These are phyloP conservation scores for Euura lappo DNA, from an alignment of 1,140 invertebrate genomes.

Conservation along the genomic window DNA sequence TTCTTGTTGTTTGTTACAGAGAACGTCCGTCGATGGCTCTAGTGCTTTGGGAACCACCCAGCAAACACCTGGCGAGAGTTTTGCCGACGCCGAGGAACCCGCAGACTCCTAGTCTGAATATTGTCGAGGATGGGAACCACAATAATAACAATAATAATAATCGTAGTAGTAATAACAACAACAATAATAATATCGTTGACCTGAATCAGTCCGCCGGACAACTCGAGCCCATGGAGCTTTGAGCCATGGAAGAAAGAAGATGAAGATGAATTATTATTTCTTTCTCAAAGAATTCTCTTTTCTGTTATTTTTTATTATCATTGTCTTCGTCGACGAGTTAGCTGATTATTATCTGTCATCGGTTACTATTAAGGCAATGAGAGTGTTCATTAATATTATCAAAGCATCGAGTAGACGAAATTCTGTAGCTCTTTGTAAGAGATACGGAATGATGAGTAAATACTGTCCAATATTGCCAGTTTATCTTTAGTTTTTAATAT, in stretches of 20 bases:
- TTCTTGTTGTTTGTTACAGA: slow-evolving; percentile 44
- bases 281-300: too few relatives aligned
- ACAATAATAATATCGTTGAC: slow-evolving; percentile 38
- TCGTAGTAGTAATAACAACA: slow-evolving; percentile 27
- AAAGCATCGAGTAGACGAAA: not conserved
- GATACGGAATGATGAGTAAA: not conserved
- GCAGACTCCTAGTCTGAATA: slow-evolving; percentile 26
- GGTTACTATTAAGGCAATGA: not conserved
- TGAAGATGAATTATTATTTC: too few relatives aligned
- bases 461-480: not conserved
- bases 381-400: not conserved
- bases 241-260: not conserved
- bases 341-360: not conserved
- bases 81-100: slow-evolving; percentile 34
- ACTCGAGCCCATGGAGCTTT: slow-evolving; percentile 52
- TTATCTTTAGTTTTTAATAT: not conserved
- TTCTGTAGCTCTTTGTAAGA: not conserved
- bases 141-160: slow-evolving; percentile 36
- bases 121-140: slow-evolving; percentile 38
- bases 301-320: not conserved
- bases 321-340: not conserved
- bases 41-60: slow-evolving; percentile 77
- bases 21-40: slow-evolving; percentile 77
- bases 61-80: slow-evolving; percentile 58
- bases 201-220: slow-evolving; percentile 36